Percentiles rank a stretch among this genome's conserved stretches.
phyloP scores from a whole-genome alignment of 2,113 vertebrate genomes.

The Lagopus leucura region DNA sequence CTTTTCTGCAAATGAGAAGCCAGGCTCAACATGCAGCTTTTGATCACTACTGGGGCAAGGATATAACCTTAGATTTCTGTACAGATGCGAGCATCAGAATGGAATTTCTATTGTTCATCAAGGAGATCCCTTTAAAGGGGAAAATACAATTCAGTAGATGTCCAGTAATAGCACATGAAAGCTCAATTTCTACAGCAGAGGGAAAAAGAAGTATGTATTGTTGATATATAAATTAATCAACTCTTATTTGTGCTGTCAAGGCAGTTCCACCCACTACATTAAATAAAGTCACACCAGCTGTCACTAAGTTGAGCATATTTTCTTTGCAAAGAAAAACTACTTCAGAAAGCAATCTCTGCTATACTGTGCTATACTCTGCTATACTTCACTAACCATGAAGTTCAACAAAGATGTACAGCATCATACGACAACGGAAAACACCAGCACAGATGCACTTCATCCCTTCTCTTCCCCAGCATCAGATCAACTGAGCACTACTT shows the following conservation, averaged over 20 bases:
- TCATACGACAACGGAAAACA: background rate
- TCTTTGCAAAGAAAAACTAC: background rate
- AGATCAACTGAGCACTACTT: slow-evolving; percentile 67
- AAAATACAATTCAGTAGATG: background rate
- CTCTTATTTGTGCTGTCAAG: background rate
- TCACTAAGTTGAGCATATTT: background rate
- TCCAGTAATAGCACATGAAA: background rate
- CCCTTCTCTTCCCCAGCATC: background rate
- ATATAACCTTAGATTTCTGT: background rate
- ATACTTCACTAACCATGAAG: background rate
- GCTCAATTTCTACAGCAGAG: background rate
- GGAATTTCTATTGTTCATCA: background rate
- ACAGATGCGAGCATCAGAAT: background rate
- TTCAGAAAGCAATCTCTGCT: background rate
- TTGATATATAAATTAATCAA: background rate
- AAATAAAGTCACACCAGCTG: background rate
- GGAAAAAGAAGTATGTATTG: background rate
- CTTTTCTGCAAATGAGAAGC: background rate
- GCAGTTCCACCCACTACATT: background rate
- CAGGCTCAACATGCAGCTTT: background rate
- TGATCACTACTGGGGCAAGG: background rate
- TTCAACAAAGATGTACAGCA: background rate
- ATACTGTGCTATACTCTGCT: background rate
- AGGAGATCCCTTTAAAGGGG: background rate
- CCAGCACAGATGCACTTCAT: background rate